These are phyloP conservation scores for Dreissena polymorpha DNA, from an alignment of 1,140 invertebrate species.

Conservation along the genomic window DNA sequence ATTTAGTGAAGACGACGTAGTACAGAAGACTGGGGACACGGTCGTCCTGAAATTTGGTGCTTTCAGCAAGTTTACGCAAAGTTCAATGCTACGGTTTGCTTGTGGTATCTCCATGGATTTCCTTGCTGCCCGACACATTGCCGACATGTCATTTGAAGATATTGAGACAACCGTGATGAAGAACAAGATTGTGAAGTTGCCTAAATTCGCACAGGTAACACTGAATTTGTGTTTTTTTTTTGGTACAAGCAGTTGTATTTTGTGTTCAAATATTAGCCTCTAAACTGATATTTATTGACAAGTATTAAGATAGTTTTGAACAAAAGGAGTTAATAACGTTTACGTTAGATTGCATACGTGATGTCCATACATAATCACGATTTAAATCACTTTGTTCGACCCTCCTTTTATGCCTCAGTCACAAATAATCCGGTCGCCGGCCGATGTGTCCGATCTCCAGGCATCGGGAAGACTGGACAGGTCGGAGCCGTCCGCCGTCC, in stretches of 20 bases:
- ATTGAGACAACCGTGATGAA: slow-evolving; percentile 59
- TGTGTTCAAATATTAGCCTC: no score
- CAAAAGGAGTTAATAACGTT: background rate
- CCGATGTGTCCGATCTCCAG: no score
- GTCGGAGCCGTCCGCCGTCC: no score
- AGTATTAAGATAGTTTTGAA: background rate
- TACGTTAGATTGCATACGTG: background rate
- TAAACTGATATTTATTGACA: no score
- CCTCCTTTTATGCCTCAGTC: no score
- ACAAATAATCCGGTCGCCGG: no score
- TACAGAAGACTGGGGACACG: slow-evolving; percentile 37
- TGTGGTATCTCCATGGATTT: slow-evolving; percentile 65
- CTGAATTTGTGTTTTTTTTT: background rate
- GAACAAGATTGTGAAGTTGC: slow-evolving; percentile 61
- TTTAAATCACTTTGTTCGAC: background rate
- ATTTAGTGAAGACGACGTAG: slow-evolving; percentile 56
- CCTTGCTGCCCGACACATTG: slow-evolving; percentile 65
- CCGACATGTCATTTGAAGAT: slow-evolving; percentile 64
- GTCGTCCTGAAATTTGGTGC: slow-evolving; percentile 62
- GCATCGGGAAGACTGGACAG: no score
- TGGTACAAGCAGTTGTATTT: background rate
- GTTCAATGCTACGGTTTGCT: slow-evolving; percentile 59
- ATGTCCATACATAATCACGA: background rate
- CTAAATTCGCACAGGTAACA: slow-evolving; percentile 56
- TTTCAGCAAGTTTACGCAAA: slow-evolving; percentile 52